Percentiles rank a stretch among this genome's conserved stretches.
These are phyloP conservation scores for Fregata magnificens DNA, from an alignment of 2,113 vertebrate genomes.

Conservation along the genomic window DNA sequence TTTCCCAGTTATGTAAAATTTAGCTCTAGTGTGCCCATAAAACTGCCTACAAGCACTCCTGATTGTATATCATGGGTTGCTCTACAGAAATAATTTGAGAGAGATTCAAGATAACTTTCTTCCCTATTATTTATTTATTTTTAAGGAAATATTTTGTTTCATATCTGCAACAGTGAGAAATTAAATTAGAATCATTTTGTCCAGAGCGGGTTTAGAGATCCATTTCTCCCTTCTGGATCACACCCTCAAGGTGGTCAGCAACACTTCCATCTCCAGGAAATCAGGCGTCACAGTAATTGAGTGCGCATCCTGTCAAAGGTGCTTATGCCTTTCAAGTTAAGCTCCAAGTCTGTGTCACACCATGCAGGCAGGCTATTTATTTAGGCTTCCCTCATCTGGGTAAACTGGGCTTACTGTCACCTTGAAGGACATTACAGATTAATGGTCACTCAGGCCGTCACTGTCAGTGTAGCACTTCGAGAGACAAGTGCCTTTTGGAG, in stretches of 20 bases:
- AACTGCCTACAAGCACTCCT: constrained; percentile 24
- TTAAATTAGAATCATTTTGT: neutral
- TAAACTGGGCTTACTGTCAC: neutral
- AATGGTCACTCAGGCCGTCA: neutral
- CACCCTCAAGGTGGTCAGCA: neutral
- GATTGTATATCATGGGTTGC: constrained; percentile 30
- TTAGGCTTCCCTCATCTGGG: neutral
- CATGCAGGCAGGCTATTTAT: neutral
- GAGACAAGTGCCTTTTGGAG: neutral
- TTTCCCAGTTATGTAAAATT: constrained; percentile 65
- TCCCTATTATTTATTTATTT: neutral
- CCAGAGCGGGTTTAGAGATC: neutral
- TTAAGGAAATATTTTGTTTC: constrained; percentile 6
- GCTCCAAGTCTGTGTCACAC: neutral
- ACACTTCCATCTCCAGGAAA: neutral
- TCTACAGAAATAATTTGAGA: constrained; percentile 30
- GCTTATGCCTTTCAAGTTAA: neutral
- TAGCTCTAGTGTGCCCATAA: constrained; percentile 41
- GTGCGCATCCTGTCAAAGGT: neutral
- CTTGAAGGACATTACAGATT: neutral
- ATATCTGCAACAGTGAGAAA: neutral
- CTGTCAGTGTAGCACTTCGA: neutral
- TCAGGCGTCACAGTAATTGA: neutral
- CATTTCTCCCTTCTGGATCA: neutral
- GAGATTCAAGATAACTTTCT: neutral